Conservation (phyloP, 2,888 invertebrate species). For the Glyphotaelius pellucidus region DNA sequence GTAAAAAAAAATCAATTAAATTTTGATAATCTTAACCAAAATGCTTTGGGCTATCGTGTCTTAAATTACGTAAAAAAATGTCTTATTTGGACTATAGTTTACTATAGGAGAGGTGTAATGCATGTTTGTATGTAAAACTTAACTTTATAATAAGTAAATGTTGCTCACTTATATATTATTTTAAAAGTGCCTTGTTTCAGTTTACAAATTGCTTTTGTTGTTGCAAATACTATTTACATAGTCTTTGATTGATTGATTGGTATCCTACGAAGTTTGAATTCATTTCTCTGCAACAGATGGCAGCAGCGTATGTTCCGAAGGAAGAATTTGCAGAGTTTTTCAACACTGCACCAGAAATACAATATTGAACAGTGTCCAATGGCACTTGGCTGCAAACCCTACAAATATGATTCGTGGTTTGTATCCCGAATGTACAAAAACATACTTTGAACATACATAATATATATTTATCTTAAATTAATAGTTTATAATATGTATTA, state of each 20-base stretch:
- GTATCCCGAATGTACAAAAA: conserved; percentile 6
- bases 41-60: neutral
- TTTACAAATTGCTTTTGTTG: neutral
- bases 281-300: conserved; percentile 33
- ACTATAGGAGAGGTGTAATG: neutral
- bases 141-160: neutral
- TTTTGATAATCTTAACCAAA: neutral
- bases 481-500: neutral
- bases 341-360: neutral
- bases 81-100: neutral
- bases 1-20: neutral
- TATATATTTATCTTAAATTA: neutral
- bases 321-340: conserved; percentile 29
- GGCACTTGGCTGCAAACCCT: neutral
- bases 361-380: neutral
- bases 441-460: neutral
- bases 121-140: conserved; percentile 12
- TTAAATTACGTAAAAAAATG: neutral
- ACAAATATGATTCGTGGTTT: conserved; percentile 10
- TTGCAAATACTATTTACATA: neutral
- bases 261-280: conserved; percentile 23
- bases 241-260: neutral
- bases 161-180: conserved; percentile 26
- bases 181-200: neutral
- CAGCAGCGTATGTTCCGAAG: neutral